Base-by-base conservation (phyloP, 2,113 vertebrate genomes). In the Spea bombifrons region DNA sequence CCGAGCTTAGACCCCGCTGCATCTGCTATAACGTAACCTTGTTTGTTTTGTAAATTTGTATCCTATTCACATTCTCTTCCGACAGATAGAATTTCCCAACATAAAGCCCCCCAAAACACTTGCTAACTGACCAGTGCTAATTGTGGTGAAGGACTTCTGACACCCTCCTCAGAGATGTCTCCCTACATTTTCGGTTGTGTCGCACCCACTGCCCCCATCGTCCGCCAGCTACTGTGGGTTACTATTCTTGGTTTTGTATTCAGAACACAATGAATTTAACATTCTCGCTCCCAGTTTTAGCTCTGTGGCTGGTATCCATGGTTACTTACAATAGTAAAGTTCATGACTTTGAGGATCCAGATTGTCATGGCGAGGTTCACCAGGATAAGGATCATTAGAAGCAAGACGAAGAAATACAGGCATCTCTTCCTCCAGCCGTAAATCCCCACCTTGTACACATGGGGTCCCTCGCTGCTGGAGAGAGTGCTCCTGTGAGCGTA, bases 301-400 rank as follows among this genome's bases (percentile, higher is more conserved):
- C 68, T 65, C 61, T 13, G 61, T 8, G 12, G 13, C 30, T 55
- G 70, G 78, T 80, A 74, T 49, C 78, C 78, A 74, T 80, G 71
- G 78, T 85, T 85, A 96, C 96, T 98, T 95, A 99, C 97, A 83
- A 96, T 98, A 87, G 96, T 98, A 94, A 99, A 99, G 93, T 99
- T 97, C 97, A 99, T 99, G 93, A 99, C 97, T 89, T 99, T 99
- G 87, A 99, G 96, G 90, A 99, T 99, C 97, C 97, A 99, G 93
- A 99, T 98, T 87, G 97, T 99, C 89, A 99, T 94, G 48, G 96
- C 96, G 89, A 99, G 90, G 92, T 99, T 99, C 94, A 99, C 94
- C 89, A 99, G 92, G 86, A 99, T 98, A 86, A 98, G 92, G 90
- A 98, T 96, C 96, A 99, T 98, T 84, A 99, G 93, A 82, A 99